phyloP scores from a whole-genome alignment of 2,888 invertebrate genomes.

The Apodemia hepburni region DNA sequence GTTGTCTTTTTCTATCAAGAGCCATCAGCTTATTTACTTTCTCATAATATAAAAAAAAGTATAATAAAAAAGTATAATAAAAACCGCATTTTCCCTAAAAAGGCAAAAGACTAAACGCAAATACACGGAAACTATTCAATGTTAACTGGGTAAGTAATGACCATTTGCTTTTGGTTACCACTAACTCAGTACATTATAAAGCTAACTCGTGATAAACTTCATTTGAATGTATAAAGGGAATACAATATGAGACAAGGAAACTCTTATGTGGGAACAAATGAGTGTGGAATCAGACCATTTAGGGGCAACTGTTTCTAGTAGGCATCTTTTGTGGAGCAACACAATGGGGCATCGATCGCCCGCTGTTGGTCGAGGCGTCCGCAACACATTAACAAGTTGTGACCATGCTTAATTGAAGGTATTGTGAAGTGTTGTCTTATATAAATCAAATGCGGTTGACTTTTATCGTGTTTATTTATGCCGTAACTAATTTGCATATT shows the following conservation, averaged over 20 bases:
- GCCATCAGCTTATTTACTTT: too few relatives aligned
- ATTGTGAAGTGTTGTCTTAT: not conserved
- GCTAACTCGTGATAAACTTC: constrained; percentile 13
- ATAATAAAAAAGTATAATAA: too few relatives aligned
- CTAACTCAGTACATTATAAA: constrained; percentile 1
- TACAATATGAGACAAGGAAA: constrained; percentile 22
- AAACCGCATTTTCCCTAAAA: too few relatives aligned
- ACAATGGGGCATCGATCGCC: constrained; percentile 47
- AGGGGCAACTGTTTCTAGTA: constrained; percentile 60
- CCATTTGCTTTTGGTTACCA: not conserved
- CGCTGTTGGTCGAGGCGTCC: constrained; percentile 7
- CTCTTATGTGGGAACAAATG: constrained; percentile 60
- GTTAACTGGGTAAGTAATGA: not conserved
- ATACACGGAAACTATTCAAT: not conserved
- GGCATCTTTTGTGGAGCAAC: constrained; percentile 64
- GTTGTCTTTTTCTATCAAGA: too few relatives aligned
- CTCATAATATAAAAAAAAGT: too few relatives aligned
- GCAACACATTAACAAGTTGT: constrained; percentile 10
- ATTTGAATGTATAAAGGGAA: constrained; percentile 12
- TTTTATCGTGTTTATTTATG: too few relatives aligned
- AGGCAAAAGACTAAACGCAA: too few relatives aligned
- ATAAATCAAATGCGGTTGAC: constrained; percentile 12
- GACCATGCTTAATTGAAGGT: constrained; percentile 1
- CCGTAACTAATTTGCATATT: too few relatives aligned
- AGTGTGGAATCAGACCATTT: constrained; percentile 56